Evolutionary conservation across 2,888 invertebrate species (phyloP).

Genomic region (Idaea biselata): DNA sequence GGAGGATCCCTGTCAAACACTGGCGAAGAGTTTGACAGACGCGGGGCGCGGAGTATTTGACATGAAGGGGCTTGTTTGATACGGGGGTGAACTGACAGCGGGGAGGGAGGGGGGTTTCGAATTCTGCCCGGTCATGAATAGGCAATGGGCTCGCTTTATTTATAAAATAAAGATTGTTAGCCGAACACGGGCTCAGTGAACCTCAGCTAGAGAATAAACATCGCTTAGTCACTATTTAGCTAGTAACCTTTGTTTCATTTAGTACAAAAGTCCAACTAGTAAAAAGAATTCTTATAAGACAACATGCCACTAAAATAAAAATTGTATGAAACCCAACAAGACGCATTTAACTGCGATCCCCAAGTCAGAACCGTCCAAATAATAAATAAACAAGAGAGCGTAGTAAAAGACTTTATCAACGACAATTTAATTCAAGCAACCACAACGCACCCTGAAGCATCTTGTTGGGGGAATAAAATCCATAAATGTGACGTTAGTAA

Average conservation of each 20-base stretch:
- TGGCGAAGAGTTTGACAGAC: slow-evolving; percentile 81
- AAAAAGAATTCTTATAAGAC: not conserved
- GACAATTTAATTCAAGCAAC: slow-evolving; percentile 75
- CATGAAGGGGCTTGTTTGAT: slow-evolving; percentile 81
- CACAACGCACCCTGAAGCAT: slow-evolving; percentile 64
- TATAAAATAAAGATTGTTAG: slow-evolving; percentile 80
- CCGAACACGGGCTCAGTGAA: slow-evolving; percentile 68
- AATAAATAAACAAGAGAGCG: slow-evolving; percentile 51
- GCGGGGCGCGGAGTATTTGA: slow-evolving; percentile 80
- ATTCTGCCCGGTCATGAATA: slow-evolving; percentile 81
- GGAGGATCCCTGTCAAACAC: slow-evolving; percentile 81
- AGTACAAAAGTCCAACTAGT: not conserved
- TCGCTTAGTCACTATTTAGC: slow-evolving; percentile 48
- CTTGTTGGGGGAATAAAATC: slow-evolving; percentile 76
- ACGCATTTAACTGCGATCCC: not conserved
- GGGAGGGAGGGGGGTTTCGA: slow-evolving; percentile 54
- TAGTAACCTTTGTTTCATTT: slow-evolving; percentile 18
- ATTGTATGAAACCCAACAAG: not conserved
- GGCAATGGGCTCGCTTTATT: slow-evolving; percentile 80
- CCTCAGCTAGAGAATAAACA: slow-evolving; percentile 67
- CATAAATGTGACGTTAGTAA: slow-evolving; percentile 74
- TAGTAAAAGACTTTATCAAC: slow-evolving; percentile 68
- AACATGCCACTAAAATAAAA: not conserved
- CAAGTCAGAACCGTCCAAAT: slow-evolving; percentile 6
- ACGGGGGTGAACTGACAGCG: slow-evolving; percentile 70